A percentile compares a stretch with the other conserved stretches of the same genome.
phyloP scores from a whole-genome alignment of 2,888 invertebrate species.

The Amphipyra tragopoginis region DNA sequence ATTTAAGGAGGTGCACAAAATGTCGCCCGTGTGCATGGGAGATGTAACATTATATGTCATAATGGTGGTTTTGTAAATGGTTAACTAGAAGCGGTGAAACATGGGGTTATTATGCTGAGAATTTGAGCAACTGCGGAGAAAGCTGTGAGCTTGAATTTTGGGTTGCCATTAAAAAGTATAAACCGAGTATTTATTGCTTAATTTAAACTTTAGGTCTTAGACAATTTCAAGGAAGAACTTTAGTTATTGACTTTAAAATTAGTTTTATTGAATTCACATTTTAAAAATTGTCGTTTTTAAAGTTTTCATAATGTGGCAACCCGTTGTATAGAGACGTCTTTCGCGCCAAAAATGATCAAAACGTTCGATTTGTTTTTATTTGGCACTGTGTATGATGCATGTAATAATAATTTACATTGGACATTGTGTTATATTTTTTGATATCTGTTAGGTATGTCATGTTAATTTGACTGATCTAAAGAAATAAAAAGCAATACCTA shows the following conservation, averaged over 20 bases:
- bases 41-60: conserved; percentile 80
- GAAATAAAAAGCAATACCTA: conserved; percentile 27
- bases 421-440: conserved; percentile 7
- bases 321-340: conserved; percentile 72
- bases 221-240: conserved; percentile 26
- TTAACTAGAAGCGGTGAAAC: conserved; percentile 84
- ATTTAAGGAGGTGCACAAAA: conserved; percentile 65
- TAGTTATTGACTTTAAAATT: conserved; percentile 22
- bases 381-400: conserved; percentile 69
- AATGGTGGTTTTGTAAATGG: conserved; percentile 78
- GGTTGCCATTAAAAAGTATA: conserved; percentile 73
- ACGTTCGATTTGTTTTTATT: conserved; percentile 63
- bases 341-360: conserved; percentile 67
- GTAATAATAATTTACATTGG: conserved; percentile 20
- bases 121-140: conserved; percentile 87
- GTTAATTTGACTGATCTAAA: conserved; percentile 19
- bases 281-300: conserved; percentile 13
- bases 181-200: conserved; percentile 11
- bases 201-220: too few relatives aligned
- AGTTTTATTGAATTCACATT: conserved; percentile 19
- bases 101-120: conserved; percentile 75
- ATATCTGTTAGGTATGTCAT: conserved; percentile 1
- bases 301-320: conserved; percentile 71
- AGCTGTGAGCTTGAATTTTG: conserved; percentile 85
- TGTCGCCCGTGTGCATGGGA: conserved; percentile 65